Evolutionary conservation across 2,888 invertebrate genomes (phyloP).

Genomic region (Sussaba pulchella): DNA sequence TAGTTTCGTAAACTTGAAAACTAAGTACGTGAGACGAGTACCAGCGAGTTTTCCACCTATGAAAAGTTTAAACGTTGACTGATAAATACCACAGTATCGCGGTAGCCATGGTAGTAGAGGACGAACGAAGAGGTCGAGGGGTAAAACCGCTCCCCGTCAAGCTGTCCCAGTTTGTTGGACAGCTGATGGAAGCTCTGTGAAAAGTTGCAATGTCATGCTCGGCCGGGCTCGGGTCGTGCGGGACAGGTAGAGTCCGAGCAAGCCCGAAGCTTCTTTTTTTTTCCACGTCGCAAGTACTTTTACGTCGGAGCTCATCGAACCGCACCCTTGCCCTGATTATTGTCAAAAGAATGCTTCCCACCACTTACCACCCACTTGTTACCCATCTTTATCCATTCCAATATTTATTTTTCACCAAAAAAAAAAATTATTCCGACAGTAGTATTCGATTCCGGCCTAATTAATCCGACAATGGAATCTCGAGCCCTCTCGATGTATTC

Average conservation of each 20-base stretch:
- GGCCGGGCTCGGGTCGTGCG: slow-evolving; percentile 18
- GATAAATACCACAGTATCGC: slow-evolving; percentile 1
- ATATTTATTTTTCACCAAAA: not conserved
- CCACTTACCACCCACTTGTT: not conserved
- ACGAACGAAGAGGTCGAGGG: not conserved
- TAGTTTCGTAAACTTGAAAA: not conserved
- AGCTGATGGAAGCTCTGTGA: slow-evolving; percentile 38
- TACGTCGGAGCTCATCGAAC: slow-evolving; percentile 62
- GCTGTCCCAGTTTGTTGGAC: slow-evolving; percentile 52
- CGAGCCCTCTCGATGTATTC: not conserved
- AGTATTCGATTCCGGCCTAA: not conserved
- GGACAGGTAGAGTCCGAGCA: slow-evolving; percentile 9
- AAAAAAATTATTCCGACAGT: not conserved
- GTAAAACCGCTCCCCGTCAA: slow-evolving; percentile 32
- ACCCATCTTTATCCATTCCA: slow-evolving; percentile 3
- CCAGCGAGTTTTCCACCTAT: not conserved
- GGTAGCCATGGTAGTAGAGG: not conserved
- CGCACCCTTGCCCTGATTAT: slow-evolving; percentile 41
- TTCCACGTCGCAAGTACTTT: slow-evolving; percentile 56
- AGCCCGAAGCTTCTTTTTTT: slow-evolving; percentile 28
- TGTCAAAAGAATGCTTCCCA: slow-evolving; percentile 39
- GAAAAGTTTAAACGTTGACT: slow-evolving; percentile 1
- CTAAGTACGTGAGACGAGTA: not conserved
- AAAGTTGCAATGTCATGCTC: slow-evolving; percentile 57
- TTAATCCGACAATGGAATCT: not conserved